Evolutionary conservation across 2,888 invertebrate genomes (phyloP).

Genomic region (Bimastos eiseni): DNA sequence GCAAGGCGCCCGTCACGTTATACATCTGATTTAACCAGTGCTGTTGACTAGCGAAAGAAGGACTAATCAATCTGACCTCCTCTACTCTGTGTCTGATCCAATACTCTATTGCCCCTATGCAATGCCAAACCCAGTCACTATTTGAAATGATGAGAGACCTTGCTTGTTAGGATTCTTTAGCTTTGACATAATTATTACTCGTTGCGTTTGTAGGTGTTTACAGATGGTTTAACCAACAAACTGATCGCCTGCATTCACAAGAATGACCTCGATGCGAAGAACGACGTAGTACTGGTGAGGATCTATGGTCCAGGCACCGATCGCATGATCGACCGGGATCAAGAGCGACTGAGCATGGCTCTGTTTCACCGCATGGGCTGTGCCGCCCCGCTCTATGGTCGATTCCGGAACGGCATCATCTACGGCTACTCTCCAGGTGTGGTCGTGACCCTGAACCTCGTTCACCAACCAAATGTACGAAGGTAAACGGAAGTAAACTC

Average conservation of each 20-base stretch:
- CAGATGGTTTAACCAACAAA: conserved; percentile 91
- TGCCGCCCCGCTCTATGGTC: conserved; percentile 84
- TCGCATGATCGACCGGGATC: conserved; percentile 80
- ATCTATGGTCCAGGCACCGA: conserved; percentile 93
- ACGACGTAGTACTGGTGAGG: conserved; percentile 65
- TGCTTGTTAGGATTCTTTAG: too few species aligned
- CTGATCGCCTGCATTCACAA: conserved; percentile 66
- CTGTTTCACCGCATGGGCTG: conserved; percentile 73
- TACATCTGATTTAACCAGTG: too few species aligned
- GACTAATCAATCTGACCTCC: too few species aligned
- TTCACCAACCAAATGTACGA: conserved; percentile 50
- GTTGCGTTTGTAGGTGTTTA: conserved; percentile 81
- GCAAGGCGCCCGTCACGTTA: too few species aligned
- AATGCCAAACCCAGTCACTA: background rate
- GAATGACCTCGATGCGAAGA: conserved; percentile 16
- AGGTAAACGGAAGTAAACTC: conserved; percentile 35
- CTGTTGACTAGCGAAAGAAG: too few species aligned
- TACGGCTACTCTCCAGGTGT: conserved; percentile 80
- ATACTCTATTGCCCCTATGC: too few species aligned
- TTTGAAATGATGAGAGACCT: too few species aligned
- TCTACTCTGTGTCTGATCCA: too few species aligned
- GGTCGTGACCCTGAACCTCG: conserved; percentile 55
- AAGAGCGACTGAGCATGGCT: conserved; percentile 67
- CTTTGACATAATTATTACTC: too few species aligned
- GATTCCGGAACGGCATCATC: conserved; percentile 89